Evolutionary conservation across 2,113 vertebrate species (phyloP).

Genomic region (Cervus canadensis): DNA sequence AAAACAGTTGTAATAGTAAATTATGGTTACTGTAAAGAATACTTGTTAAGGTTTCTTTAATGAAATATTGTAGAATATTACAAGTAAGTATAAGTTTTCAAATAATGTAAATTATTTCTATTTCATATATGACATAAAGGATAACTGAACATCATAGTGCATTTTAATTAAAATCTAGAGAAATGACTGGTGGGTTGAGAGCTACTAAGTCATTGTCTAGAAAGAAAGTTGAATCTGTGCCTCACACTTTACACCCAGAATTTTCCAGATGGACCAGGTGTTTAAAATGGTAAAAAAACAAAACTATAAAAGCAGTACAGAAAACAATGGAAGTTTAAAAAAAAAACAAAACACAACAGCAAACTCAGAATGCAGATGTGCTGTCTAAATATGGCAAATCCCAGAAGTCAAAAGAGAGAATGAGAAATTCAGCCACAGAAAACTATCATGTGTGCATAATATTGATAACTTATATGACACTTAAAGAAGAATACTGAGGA

Average conservation of each 20-base stretch:
- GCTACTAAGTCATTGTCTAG: not conserved
- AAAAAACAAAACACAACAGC: not conserved
- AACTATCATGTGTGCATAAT: not conserved
- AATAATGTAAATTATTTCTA: not conserved
- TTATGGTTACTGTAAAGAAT: not conserved
- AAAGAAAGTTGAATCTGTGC: not conserved
- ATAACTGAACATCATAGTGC: not conserved
- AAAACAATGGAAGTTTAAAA: not conserved
- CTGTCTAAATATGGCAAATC: constrained; percentile 11
- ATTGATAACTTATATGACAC: not conserved
- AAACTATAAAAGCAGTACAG: not conserved
- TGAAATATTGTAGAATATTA: not conserved
- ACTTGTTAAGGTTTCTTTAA: not conserved
- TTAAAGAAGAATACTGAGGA: not conserved
- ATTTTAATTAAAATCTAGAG: not conserved
- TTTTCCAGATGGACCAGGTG: not conserved
- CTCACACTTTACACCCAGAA: not conserved
- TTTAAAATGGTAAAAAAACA: not conserved
- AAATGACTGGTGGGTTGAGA: not conserved
- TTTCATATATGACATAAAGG: not conserved
- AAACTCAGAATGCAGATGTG: not conserved
- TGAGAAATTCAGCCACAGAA: not conserved
- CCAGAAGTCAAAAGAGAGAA: not conserved
- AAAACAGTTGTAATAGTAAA: not conserved
- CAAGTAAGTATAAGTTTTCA: constrained; percentile 6